Evolutionary conservation across 2,888 invertebrate genomes (phyloP).

Genomic region (Drosophila neotestacea): DNA sequence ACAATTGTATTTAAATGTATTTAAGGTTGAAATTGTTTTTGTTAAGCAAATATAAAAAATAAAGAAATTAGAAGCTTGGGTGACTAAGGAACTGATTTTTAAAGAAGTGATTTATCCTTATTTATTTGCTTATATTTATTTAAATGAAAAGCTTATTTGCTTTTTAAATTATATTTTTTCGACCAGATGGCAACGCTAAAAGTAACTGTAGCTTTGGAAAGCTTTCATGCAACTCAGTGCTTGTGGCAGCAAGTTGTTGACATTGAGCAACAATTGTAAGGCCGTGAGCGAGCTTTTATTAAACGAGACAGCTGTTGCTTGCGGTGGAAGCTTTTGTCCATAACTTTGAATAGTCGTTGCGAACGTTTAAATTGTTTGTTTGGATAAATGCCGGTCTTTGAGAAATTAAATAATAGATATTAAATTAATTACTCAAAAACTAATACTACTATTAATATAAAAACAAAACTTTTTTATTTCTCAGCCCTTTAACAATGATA

Average conservation of each 20-base stretch:
- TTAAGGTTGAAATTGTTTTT: too few relatives aligned
- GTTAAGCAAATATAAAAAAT: not conserved
- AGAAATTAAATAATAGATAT: not conserved
- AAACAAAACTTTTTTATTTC: too few relatives aligned
- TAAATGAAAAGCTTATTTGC: not conserved
- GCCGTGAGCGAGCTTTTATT: conserved; percentile 43
- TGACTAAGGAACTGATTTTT: too few relatives aligned
- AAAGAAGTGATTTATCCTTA: too few relatives aligned
- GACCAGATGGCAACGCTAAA: conserved; percentile 56
- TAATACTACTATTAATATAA: not conserved
- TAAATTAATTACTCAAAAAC: not conserved
- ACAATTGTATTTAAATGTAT: too few relatives aligned
- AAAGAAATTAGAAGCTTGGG: too few relatives aligned
- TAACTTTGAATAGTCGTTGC: conserved; percentile 19
- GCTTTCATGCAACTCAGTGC: not conserved
- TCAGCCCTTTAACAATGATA: not conserved
- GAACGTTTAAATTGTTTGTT: conserved; percentile 26
- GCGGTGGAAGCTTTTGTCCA: conserved; percentile 49
- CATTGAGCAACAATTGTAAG: conserved; percentile 42
- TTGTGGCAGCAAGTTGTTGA: conserved; percentile 23
- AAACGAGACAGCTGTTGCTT: conserved; percentile 67
- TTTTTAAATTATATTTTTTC: not conserved
- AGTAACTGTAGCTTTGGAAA: conserved; percentile 40
- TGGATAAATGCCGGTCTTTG: conserved; percentile 37
- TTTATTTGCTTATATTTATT: too few relatives aligned